Evolutionary conservation across 1,140 invertebrate species (phyloP).

Genomic region (Monochamus saltuarius): DNA sequence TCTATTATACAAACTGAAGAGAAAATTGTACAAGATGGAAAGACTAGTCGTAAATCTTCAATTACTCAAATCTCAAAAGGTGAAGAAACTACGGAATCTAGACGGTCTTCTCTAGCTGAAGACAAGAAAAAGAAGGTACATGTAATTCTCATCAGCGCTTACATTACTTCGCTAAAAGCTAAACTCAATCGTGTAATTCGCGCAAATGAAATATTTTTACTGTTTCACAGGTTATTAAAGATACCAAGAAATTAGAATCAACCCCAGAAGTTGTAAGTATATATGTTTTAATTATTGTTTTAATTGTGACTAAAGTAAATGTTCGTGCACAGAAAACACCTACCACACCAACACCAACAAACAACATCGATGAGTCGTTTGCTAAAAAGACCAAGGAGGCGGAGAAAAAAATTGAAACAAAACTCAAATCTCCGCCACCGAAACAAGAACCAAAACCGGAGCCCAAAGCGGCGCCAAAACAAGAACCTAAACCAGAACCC

Average conservation of each 20-base stretch:
- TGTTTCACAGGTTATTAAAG: constrained; percentile 22
- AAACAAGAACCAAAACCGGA: constrained; percentile 28
- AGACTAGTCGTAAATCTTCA: constrained; percentile 46
- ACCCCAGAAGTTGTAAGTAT: constrained; percentile 47
- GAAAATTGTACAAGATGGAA: constrained; percentile 48
- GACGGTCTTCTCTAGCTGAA: constrained; percentile 64
- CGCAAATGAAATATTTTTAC: background rate
- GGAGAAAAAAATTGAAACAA: constrained; percentile 50
- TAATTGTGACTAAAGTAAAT: constrained; percentile 33
- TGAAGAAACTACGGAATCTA: constrained; percentile 62
- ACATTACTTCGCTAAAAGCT: too few relatives aligned
- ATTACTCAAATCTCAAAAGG: constrained; percentile 50
- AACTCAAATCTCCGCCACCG: constrained; percentile 40
- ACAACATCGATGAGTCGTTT: constrained; percentile 51
- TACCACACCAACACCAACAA: constrained; percentile 53
- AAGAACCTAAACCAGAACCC: constrained; percentile 33
- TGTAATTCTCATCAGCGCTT: too few relatives aligned
- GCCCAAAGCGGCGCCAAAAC: constrained; percentile 29
- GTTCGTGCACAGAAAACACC: constrained; percentile 48
- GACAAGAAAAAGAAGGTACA: constrained; percentile 55
- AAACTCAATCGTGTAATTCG: too few relatives aligned
- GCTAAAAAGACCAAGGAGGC: constrained; percentile 49
- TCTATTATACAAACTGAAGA: constrained; percentile 60
- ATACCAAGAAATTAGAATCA: constrained; percentile 43
- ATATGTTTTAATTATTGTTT: constrained; percentile 1